Percentiles rank a stretch among this genome's conserved stretches.
Conservation (phyloP, 2,888 invertebrate species). For the Panorpa germanica region DNA sequence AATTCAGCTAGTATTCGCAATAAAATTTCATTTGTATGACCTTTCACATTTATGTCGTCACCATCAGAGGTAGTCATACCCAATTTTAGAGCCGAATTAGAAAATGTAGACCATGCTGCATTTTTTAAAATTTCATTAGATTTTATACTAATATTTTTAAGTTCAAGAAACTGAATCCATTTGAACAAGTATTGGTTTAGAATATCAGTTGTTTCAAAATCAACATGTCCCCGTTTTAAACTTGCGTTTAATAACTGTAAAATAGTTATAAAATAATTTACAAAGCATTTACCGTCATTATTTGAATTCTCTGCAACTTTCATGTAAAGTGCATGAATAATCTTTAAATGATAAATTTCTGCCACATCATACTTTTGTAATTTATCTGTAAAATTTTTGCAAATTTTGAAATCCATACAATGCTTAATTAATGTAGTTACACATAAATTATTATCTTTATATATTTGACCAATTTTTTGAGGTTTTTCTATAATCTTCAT, state of each 20-base stretch:
- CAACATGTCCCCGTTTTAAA: constrained; percentile 25
- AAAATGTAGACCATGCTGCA: constrained; percentile 35
- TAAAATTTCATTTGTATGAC: constrained; percentile 24
- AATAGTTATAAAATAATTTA: constrained; percentile 32
- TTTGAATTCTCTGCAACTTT: constrained; percentile 25
- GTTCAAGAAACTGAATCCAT: constrained; percentile 22
- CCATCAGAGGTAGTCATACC: constrained; percentile 31
- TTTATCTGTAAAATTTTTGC: constrained; percentile 34
- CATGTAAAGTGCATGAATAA: constrained; percentile 32
- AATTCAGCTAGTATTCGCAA: constrained; percentile 34
- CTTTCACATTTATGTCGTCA: constrained; percentile 17
- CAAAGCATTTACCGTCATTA: constrained; percentile 24
- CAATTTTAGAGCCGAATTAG: constrained; percentile 43
- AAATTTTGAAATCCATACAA: constrained; percentile 36
- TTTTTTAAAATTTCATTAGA: constrained; percentile 21
- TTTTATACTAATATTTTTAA: constrained; percentile 20
- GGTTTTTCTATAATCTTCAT: constrained; percentile 44
- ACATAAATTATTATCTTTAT: constrained; percentile 35
- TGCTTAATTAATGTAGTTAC: constrained; percentile 35
- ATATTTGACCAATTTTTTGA: constrained; percentile 45
- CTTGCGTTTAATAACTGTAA: constrained; percentile 30
- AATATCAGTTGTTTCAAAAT: constrained; percentile 17
- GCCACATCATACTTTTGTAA: constrained; percentile 39
- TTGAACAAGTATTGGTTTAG: too few relatives aligned
- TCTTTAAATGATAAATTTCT: constrained; percentile 34